Evolutionary conservation across 2,888 invertebrate species (phyloP).

Genomic region (Acrobasis repandana): DNA sequence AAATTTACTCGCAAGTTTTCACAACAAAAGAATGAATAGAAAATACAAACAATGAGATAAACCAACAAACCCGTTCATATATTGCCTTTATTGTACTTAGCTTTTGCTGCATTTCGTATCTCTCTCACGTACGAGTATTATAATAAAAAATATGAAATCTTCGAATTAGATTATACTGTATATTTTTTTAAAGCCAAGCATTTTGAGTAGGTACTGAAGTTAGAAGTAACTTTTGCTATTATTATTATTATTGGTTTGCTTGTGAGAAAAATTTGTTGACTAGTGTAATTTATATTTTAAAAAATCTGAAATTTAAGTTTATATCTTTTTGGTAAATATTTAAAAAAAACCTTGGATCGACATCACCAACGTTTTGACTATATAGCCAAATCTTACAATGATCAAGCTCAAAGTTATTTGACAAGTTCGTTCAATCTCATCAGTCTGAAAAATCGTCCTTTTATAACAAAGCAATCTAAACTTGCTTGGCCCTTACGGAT

Average conservation of each 20-base stretch:
- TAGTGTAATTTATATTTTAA: too few relatives aligned
- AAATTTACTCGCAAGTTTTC: neutral
- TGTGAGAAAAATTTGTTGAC: too few relatives aligned
- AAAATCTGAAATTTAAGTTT: too few relatives aligned
- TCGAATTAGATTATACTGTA: too few relatives aligned
- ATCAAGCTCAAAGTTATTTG: neutral
- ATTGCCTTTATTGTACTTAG: neutral
- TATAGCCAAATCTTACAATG: neutral
- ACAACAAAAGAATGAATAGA: neutral
- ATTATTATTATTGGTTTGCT: too few relatives aligned
- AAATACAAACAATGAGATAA: neutral
- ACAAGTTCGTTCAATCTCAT: conserved; percentile 2
- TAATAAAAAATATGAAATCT: too few relatives aligned
- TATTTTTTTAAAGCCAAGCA: too few relatives aligned
- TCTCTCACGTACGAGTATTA: too few relatives aligned
- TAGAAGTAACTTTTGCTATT: too few relatives aligned
- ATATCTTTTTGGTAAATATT: too few relatives aligned
- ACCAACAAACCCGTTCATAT: neutral
- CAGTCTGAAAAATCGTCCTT: neutral
- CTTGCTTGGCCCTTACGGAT: conserved; percentile 2
- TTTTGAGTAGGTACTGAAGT: too few relatives aligned
- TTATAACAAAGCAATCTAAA: conserved; percentile 7
- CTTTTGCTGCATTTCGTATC: neutral
- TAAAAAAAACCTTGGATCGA: too few relatives aligned
- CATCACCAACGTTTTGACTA: neutral